Evolutionary conservation across 2,888 invertebrate species (phyloP).

Genomic region (Cerastis leucographa): DNA sequence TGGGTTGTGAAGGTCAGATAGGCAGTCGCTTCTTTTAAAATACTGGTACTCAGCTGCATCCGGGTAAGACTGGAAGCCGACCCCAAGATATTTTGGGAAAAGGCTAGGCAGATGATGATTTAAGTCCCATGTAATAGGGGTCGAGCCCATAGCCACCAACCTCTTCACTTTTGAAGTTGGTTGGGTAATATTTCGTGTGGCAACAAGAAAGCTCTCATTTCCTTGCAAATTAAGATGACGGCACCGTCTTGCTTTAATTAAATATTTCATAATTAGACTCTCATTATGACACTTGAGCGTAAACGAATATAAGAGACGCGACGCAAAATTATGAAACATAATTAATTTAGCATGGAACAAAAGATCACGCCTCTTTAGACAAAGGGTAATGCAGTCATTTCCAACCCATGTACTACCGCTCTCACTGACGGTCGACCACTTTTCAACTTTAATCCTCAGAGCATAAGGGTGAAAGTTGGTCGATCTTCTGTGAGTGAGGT

Average conservation of each 20-base stretch:
- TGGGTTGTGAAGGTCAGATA: no score
- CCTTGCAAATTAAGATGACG: neutral
- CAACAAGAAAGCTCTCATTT: neutral
- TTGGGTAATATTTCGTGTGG: neutral
- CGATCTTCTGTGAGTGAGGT: no score
- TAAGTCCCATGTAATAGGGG: no score
- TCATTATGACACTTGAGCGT: conserved; percentile 17
- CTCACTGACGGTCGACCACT: no score
- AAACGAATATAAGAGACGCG: neutral
- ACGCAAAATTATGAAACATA: neutral
- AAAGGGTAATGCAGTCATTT: neutral
- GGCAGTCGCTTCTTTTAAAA: no score
- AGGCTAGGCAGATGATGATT: no score
- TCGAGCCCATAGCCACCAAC: neutral
- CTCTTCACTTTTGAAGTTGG: neutral
- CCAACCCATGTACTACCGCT: neutral
- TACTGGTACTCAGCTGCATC: no score
- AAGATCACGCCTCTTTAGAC: no score
- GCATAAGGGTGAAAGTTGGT: no score
- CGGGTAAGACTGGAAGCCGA: no score
- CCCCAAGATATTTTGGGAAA: no score
- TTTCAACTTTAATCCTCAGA: no score
- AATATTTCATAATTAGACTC: conserved; percentile 11
- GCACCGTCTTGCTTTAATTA: conserved; percentile 8
- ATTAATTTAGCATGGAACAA: conserved; percentile 4